Conservation (phyloP, 2,888 invertebrate species). For the Eupithecia subfuscata region DNA sequence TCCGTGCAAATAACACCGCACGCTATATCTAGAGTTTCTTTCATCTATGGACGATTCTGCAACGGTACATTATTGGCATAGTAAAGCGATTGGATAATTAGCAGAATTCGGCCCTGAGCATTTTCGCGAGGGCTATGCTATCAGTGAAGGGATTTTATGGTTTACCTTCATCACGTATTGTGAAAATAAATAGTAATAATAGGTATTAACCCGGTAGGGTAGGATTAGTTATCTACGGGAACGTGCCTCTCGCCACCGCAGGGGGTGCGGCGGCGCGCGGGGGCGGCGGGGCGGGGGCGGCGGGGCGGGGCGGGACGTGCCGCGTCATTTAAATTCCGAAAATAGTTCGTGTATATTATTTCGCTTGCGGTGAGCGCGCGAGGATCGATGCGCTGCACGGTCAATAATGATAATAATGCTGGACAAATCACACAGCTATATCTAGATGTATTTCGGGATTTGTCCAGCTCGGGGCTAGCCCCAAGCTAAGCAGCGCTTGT, state of each 20-base stretch:
- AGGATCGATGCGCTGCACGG: not conserved
- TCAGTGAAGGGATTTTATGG: not conserved
- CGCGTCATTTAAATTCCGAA: not conserved
- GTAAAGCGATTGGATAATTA: too few species aligned
- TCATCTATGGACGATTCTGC: too few species aligned
- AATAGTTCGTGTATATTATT: slow-evolving; percentile 2
- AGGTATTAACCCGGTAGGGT: not conserved
- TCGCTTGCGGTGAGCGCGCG: not conserved
- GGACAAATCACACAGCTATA: too few species aligned
- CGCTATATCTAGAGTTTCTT: too few species aligned
- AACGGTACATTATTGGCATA: too few species aligned
- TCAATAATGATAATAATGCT: too few species aligned
- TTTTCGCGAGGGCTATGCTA: not conserved
- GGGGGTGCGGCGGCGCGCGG: not conserved
- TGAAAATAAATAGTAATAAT: not conserved
- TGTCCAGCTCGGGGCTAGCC: too few species aligned
- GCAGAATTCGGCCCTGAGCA: not conserved
- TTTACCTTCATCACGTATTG: not conserved
- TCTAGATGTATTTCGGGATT: too few species aligned
- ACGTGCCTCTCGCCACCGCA: not conserved
- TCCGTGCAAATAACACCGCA: too few species aligned
- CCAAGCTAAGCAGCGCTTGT: too few species aligned
- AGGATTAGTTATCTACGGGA: not conserved
- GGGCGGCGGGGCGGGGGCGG: not conserved
- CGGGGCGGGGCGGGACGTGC: not conserved